Conservation (phyloP, 2,888 invertebrate species). For the Conomelus anceps region DNA sequence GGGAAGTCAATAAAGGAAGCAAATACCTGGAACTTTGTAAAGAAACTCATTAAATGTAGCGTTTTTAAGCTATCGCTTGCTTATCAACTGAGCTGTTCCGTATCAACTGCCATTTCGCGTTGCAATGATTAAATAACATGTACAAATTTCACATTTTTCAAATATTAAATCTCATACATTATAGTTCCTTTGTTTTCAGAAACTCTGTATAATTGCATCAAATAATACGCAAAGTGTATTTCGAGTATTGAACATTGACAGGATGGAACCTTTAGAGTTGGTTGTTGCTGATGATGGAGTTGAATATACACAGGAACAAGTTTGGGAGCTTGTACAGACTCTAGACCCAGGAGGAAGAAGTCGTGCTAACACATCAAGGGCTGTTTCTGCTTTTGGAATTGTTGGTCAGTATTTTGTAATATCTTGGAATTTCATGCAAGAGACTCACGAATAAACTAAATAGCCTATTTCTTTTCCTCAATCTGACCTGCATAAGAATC, state of each 20-base stretch:
- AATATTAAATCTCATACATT: background rate
- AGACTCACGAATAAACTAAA: too few relatives aligned
- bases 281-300: constrained; percentile 85
- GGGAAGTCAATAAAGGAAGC: too few relatives aligned
- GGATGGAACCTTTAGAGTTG: constrained; percentile 71
- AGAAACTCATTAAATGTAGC: too few relatives aligned
- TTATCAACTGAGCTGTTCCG: too few relatives aligned
- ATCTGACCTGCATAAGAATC: too few relatives aligned
- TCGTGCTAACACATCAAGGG: constrained; percentile 57
- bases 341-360: constrained; percentile 57
- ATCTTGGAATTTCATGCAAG: background rate
- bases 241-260: constrained; percentile 86
- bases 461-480: too few relatives aligned
- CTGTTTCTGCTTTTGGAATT: constrained; percentile 91
- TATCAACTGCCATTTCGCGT: too few relatives aligned
- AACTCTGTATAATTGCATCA: constrained; percentile 90
- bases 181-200: constrained; percentile 49
- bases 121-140: too few relatives aligned
- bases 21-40: too few relatives aligned
- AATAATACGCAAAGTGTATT: constrained; percentile 89
- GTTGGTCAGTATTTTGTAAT: constrained; percentile 55
- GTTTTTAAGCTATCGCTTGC: too few relatives aligned
- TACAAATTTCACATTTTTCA: background rate
- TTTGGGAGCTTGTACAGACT: constrained; percentile 74
- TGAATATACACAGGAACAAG: constrained; percentile 81